Evolutionary conservation across 2,888 invertebrate species (phyloP).

Genomic region (Phengaris alcon): DNA sequence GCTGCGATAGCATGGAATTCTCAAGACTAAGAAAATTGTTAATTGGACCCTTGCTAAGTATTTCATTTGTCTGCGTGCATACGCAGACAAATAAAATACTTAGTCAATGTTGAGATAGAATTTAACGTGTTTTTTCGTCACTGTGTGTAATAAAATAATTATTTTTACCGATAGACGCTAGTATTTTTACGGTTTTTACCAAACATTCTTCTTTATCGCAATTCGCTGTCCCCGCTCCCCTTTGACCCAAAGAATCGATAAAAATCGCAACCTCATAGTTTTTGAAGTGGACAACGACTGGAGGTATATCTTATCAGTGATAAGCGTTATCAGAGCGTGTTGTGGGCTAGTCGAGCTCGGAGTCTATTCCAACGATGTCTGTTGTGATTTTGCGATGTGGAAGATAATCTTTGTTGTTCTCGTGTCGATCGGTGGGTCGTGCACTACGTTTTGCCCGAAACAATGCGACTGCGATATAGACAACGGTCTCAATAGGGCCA

Average conservation of each 20-base stretch:
- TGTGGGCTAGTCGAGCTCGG: constrained; percentile 56
- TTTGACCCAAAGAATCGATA: background rate
- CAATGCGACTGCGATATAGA: constrained; percentile 78
- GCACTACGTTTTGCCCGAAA: constrained; percentile 66
- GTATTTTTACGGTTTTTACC: background rate
- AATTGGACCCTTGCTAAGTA: background rate
- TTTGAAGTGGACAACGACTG: constrained; percentile 39
- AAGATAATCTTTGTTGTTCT: constrained; percentile 49
- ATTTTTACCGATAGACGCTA: background rate
- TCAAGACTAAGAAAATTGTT: background rate
- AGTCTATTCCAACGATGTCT: constrained; percentile 44
- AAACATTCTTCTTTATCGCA: background rate
- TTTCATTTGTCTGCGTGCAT: no score
- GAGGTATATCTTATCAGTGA: constrained; percentile 56
- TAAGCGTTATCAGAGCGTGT: constrained; percentile 56
- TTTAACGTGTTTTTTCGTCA: no score
- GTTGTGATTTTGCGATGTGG: constrained; percentile 48
- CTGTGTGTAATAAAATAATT: no score
- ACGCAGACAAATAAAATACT: no score
- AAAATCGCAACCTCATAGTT: constrained; percentile 11
- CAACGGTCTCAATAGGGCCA: constrained; percentile 70
- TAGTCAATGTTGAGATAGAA: no score
- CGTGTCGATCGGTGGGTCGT: constrained; percentile 37
- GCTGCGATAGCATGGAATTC: background rate
- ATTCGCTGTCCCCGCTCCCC: constrained; percentile 7